A percentile compares a stretch with the other conserved stretches of the same genome.
phyloP scores from a whole-genome alignment of 2,113 vertebrate genomes.

The Rhynchomys soricoides region DNA sequence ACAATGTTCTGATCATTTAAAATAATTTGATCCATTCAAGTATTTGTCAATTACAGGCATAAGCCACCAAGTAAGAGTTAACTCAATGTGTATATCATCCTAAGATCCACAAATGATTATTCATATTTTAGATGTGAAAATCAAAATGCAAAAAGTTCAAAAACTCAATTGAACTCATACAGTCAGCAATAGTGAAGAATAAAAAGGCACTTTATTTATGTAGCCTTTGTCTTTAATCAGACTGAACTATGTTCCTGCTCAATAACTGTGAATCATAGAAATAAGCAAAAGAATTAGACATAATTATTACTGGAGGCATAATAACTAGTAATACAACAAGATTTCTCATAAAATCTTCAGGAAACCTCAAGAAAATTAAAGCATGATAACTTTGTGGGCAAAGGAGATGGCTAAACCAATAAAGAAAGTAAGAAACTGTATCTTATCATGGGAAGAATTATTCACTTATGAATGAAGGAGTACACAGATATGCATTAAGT shows the following conservation, averaged over 20 bases:
- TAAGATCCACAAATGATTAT: not conserved
- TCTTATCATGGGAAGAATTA: not conserved
- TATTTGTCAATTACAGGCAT: not conserved
- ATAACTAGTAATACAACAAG: not conserved
- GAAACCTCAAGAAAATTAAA: not conserved
- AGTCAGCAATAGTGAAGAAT: not conserved
- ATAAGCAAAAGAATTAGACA: not conserved
- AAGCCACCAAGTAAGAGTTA: not conserved
- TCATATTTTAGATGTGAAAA: not conserved
- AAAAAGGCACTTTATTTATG: not conserved
- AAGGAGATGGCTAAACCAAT: not conserved
- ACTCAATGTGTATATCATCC: not conserved
- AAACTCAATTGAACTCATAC: not conserved
- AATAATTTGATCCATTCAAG: not conserved
- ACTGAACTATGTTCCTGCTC: not conserved
- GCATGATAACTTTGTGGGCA: not conserved
- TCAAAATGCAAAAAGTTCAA: not conserved
- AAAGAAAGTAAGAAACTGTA: not conserved
- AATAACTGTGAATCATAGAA: not conserved
- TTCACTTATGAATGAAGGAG: not conserved
- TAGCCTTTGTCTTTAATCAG: not conserved
- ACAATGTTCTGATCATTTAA: not conserved
- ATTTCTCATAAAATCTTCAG: not conserved
- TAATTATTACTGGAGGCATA: not conserved
- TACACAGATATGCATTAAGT: not conserved